Percentiles rank a stretch among this genome's conserved stretches.
These are phyloP conservation scores for Orchesella cincta DNA, from an alignment of 1,140 invertebrate genomes.

Conservation along the genomic window DNA sequence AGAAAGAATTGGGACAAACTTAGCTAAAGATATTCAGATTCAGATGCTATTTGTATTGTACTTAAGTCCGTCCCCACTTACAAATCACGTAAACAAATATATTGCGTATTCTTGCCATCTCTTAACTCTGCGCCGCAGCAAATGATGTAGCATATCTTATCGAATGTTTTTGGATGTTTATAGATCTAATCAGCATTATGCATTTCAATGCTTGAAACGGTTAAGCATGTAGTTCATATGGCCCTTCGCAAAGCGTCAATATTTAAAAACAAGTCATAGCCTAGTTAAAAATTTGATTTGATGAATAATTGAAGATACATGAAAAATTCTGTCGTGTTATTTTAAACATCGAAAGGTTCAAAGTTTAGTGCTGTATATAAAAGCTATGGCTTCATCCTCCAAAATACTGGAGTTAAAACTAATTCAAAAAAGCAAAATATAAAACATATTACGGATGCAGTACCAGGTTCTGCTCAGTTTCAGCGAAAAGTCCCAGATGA, in stretches of 20 bases:
- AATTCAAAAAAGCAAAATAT: neutral
- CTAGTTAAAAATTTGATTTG: no score
- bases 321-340: neutral
- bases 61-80: no score
- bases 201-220: neutral
- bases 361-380: neutral
- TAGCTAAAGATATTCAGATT: neutral
- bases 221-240: neutral
- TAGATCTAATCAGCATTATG: neutral
- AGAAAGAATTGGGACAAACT: neutral
- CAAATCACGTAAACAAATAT: no score
- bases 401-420: no score
- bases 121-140: neutral
- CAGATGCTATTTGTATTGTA: neutral
- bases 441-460: neutral
- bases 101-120: neutral
- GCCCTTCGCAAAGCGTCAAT: neutral
- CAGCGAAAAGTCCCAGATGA: neutral
- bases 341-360: neutral
- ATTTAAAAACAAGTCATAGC: neutral
- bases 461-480: neutral
- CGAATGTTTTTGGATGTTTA: no score
- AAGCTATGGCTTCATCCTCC: neutral
- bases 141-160: no score
- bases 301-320: neutral